Conservation (phyloP, 92 coral and sea anemone species). For the Siderastrea radians region DNA sequence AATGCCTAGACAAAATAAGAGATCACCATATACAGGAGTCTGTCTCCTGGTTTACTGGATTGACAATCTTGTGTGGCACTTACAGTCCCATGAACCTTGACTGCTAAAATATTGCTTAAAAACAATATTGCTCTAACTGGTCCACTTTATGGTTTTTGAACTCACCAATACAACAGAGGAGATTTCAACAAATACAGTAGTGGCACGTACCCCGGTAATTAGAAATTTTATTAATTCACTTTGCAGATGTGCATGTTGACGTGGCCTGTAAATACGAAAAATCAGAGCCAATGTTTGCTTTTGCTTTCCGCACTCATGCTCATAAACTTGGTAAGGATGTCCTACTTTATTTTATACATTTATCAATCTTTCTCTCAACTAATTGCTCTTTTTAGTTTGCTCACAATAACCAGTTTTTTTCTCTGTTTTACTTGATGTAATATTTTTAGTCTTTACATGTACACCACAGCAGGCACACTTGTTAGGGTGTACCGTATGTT, state of each 20-base stretch:
- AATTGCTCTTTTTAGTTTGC: too few species aligned
- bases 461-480: neutral
- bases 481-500: too few species aligned
- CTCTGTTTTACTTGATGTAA: neutral
- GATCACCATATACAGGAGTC: too few species aligned
- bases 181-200: neutral
- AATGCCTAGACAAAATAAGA: too few species aligned
- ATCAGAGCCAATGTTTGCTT: slow-evolving; percentile 79
- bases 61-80: too few species aligned
- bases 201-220: neutral
- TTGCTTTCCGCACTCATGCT: slow-evolving; percentile 97
- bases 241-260: slow-evolving; percentile 89
- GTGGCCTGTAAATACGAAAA: slow-evolving; percentile 82
- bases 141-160: too few species aligned
- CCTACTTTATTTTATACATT: neutral
- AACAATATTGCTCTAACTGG: too few species aligned
- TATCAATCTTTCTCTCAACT: too few species aligned
- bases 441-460: neutral
- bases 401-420: neutral
- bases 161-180: neutral
- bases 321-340: slow-evolving; percentile 83
- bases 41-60: too few species aligned
- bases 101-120: too few species aligned
- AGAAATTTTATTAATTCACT: neutral
- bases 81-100: too few species aligned